Conservation (phyloP, 2,797 vertebrate species). For the Lerista edwardsae region DNA sequence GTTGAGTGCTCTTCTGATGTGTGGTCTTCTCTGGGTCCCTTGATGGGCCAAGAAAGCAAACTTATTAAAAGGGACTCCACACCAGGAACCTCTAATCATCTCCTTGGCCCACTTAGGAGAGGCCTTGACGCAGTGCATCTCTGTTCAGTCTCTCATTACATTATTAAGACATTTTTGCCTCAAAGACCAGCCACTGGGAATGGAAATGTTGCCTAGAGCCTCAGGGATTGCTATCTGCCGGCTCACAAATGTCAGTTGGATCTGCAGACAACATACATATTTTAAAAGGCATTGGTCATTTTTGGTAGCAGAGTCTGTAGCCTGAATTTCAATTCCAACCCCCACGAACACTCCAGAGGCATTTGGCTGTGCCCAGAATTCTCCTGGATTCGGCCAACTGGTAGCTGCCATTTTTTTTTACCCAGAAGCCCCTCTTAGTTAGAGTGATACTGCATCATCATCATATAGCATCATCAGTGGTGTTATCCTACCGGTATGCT, state of each 20-base stretch:
- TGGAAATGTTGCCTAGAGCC: neutral
- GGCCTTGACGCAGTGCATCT: conserved; percentile 44
- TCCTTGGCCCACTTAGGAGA: conserved; percentile 28
- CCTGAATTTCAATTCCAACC: neutral
- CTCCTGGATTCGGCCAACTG: no score
- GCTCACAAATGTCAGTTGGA: neutral
- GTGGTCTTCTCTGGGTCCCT: conserved; percentile 64
- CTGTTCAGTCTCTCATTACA: conserved; percentile 59
- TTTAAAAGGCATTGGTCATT: neutral
- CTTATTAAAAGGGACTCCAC: conserved; percentile 34
- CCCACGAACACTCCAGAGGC: no score
- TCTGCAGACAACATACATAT: neutral
- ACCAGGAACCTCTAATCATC: conserved; percentile 64
- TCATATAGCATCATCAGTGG: no score
- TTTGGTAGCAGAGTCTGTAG: neutral
- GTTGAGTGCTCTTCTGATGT: conserved; percentile 45
- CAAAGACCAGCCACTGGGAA: conserved; percentile 35
- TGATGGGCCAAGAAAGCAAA: conserved; percentile 44
- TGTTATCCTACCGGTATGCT: no score
- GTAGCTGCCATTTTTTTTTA: no score
- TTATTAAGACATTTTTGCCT: conserved; percentile 44
- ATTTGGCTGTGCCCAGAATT: no score
- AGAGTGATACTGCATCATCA: no score
- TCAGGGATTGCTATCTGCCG: no score
- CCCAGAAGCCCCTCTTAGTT: no score